These are phyloP conservation scores for Nephrocerus scutellatus DNA, from an alignment of 2,888 invertebrate species.

Conservation along the genomic window DNA sequence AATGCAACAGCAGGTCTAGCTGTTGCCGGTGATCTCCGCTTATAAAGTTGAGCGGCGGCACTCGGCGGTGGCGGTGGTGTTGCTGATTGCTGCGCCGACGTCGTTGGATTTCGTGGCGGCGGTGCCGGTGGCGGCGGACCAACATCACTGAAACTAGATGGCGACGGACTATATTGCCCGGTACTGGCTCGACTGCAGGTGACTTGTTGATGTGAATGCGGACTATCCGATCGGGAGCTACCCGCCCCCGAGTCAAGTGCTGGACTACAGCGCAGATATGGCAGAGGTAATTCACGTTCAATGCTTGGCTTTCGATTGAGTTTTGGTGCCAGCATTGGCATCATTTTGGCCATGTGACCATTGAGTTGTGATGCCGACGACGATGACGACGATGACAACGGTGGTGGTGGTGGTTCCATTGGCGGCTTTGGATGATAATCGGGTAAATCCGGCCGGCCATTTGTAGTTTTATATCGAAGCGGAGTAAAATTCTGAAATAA, in stretches of 20 bases:
- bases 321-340: constrained; percentile 60
- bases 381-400: constrained; percentile 38
- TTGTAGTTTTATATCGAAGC: constrained; percentile 41
- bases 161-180: constrained; percentile 51
- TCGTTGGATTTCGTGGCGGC: constrained; percentile 66
- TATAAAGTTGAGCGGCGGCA: constrained; percentile 63
- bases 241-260: constrained; percentile 83
- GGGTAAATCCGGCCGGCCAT: constrained; percentile 40
- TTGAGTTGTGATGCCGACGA: constrained; percentile 34
- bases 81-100: constrained; percentile 50
- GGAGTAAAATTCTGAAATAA: constrained; percentile 39
- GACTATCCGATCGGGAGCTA: constrained; percentile 83
- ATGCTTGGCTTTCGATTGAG: constrained; percentile 81
- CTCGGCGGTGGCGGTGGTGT: constrained; percentile 59
- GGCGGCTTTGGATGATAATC: constrained; percentile 42
- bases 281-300: constrained; percentile 65
- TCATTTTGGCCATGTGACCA: constrained; percentile 46
- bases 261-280: constrained; percentile 69
- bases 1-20: constrained; percentile 52
- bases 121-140: constrained; percentile 59
- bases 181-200: constrained; percentile 46
- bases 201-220: constrained; percentile 65
- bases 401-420: constrained; percentile 41
- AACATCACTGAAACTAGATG: constrained; percentile 53
- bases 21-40: constrained; percentile 70